phyloP scores from a whole-genome alignment of 1,140 invertebrate genomes.

The Neotoxoptera formosana region DNA sequence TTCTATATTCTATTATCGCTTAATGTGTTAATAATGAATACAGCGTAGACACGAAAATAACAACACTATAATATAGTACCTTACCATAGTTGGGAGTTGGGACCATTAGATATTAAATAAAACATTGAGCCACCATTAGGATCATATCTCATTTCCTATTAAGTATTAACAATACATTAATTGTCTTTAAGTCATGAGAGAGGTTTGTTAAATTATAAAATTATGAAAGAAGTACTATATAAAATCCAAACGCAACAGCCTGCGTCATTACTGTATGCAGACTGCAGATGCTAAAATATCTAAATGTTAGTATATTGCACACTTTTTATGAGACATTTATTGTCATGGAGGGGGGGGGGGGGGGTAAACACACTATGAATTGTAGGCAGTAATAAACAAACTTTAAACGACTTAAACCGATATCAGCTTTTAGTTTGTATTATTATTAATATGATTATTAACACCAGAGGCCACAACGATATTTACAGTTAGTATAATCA shows the following conservation, averaged over 20 bases:
- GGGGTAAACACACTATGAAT: neutral
- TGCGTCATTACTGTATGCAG: neutral
- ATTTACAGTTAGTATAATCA: too few species aligned
- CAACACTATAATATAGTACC: neutral
- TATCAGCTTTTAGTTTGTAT: too few species aligned
- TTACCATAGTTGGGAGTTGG: neutral
- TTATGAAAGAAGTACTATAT: neutral
- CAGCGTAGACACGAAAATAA: neutral
- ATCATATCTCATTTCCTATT: slow-evolving; percentile 25
- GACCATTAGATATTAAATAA: neutral
- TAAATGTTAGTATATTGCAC: neutral
- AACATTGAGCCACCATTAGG: neutral
- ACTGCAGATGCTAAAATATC: neutral
- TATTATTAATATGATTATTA: too few species aligned
- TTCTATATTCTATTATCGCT: neutral
- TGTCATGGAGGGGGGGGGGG: neutral
- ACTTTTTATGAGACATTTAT: neutral
- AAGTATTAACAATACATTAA: slow-evolving; percentile 17
- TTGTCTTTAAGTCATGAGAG: neutral
- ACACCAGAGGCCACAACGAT: neutral
- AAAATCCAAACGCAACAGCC: neutral
- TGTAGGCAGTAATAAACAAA: neutral
- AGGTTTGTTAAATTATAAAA: slow-evolving; percentile 16
- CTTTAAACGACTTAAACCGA: too few species aligned
- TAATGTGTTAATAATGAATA: slow-evolving; percentile 8